phyloP scores from a whole-genome alignment of 2,888 invertebrate species.

The Lissocephala sabroskyi region DNA sequence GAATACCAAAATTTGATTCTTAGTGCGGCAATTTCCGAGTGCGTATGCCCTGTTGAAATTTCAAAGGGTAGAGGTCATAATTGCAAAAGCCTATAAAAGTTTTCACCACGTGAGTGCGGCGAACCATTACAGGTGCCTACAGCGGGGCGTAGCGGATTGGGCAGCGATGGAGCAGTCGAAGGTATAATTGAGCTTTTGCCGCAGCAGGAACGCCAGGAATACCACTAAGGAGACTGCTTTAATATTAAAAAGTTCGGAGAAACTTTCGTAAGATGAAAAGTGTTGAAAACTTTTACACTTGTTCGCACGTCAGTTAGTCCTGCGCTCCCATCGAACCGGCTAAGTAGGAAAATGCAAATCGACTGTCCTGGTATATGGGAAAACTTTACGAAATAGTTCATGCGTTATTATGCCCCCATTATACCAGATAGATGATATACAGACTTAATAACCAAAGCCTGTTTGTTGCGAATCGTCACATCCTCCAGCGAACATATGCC shows the following conservation, averaged over 20 bases:
- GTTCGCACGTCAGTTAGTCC: conserved; percentile 12
- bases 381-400: conserved; percentile 6
- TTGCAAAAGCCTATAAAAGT: conserved; percentile 16
- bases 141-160: conserved; percentile 2
- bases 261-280: conserved; percentile 13
- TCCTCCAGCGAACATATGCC: no score
- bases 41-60: no score
- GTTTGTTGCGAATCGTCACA: no score
- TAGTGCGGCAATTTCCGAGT: no score
- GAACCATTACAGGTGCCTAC: conserved; percentile 3
- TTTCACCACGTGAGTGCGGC: conserved; percentile 18
- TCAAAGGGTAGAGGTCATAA: no score
- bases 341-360: conserved; percentile 9
- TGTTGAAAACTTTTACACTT: conserved; percentile 14
- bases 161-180: conserved; percentile 4
- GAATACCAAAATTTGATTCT: no score
- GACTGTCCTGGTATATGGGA: conserved; percentile 7
- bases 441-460: no score
- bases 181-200: conserved; percentile 14
- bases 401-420: conserved; percentile 7
- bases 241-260: conserved; percentile 15
- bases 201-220: conserved; percentile 11
- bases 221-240: conserved; percentile 11
- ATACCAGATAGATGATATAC: no score
- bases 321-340: conserved; percentile 1